Conservation (phyloP, 2,797 vertebrate genomes). For the Coreius guichenoti region DNA sequence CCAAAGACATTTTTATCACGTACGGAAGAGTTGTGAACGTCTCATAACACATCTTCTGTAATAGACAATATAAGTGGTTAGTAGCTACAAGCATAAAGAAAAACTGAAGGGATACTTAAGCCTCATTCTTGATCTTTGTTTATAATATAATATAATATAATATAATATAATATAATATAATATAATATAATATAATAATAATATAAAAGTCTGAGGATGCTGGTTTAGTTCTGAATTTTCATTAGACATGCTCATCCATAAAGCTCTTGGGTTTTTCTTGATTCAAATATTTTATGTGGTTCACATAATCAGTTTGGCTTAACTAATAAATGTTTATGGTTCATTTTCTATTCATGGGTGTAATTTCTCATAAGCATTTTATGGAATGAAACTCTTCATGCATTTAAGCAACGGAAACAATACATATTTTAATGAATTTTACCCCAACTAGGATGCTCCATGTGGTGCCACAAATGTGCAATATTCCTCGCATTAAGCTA, state of each 20-base stretch:
- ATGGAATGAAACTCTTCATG: background rate
- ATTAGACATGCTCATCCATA: background rate
- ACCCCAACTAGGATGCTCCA: background rate
- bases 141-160: background rate
- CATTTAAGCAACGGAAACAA: background rate
- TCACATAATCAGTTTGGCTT: background rate
- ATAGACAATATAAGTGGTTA: background rate
- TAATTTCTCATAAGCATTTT: background rate
- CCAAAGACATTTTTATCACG: conserved; percentile 11
- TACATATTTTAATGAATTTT: background rate
- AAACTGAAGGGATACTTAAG: background rate
- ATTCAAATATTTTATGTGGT: background rate
- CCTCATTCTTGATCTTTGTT: background rate
- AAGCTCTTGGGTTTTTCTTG: background rate
- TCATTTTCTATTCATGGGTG: background rate
- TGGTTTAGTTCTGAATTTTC: background rate
- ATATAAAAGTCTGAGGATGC: background rate
- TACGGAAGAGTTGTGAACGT: conserved; percentile 13
- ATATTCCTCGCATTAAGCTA: background rate
- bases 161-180: background rate
- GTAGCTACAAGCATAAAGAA: background rate
- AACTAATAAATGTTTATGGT: background rate
- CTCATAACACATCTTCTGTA: background rate
- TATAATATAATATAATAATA: no score
- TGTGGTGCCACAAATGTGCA: background rate